Base-by-base conservation (phyloP, 2,888 invertebrate species). In the Clivina fossor region DNA sequence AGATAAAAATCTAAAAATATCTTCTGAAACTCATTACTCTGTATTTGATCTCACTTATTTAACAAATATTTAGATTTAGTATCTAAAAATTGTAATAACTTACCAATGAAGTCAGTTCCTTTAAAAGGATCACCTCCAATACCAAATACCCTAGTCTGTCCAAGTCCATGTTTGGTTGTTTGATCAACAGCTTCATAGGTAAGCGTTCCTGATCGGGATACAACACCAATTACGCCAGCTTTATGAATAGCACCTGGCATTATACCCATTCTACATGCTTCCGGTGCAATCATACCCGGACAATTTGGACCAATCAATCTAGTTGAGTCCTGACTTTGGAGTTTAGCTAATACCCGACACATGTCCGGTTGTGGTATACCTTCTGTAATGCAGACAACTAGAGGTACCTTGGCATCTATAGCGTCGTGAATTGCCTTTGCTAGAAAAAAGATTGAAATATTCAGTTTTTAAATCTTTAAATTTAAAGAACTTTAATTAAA, bases 41-140 rank as follows among this genome's bases (percentile, higher is more conserved):
- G n/a, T n/a, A n/a, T n/a, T n/a, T n/a, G n/a, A n/a, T n/a, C n/a
- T n/a, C n/a, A n/a, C n/a, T n/a, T n/a, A n/a, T n/a, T n/a, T n/a
- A n/a, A n/a, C n/a, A n/a, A n/a, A n/a, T n/a, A n/a, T n/a, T n/a
- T n/a, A n/a, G n/a, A n/a, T n/a, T n/a, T n/a, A n/a, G 7, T 19
- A 18, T 40, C 22, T 19, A 8, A 20, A 2, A 7, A 33, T 33
- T 33, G 33, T 15, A 11, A 32, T 15, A 9, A 37, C 11, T 8
- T 47, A 55, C 55, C 55, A 65, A 98, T 93, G 72, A 99, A 99
- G 74, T 97, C 93, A 4, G 97, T 97, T 48, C 97, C 97, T 69
- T 96, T 96, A 80, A 97, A 97, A 0, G 97, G 97, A 80, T 98
- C 97, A 58, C 97, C 97, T 56, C 98, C 98, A 71, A 98, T 97